Conservation (phyloP, 2,888 invertebrate genomes). For the Schrankia costaestrigalis region DNA sequence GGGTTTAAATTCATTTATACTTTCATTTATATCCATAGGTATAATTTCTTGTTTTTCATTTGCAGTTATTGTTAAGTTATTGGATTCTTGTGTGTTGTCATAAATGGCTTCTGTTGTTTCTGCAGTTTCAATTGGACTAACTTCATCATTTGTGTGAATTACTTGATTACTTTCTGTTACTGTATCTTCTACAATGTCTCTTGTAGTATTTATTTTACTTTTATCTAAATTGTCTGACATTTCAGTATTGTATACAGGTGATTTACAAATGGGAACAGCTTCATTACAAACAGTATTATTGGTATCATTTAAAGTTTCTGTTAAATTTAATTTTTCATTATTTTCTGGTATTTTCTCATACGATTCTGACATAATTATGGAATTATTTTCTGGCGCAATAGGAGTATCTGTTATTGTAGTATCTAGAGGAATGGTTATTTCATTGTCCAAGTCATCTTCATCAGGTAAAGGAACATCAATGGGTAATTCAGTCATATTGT, state of each 20-base stretch:
- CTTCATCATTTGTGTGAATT: neutral
- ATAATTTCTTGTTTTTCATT: too few species aligned
- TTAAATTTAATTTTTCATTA: conserved; percentile 1
- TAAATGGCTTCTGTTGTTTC: too few species aligned
- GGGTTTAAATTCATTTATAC: conserved; percentile 16
- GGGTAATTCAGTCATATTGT: conserved; percentile 28
- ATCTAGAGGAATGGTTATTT: conserved; percentile 8
- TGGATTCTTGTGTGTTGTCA: too few species aligned
- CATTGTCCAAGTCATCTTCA: conserved; percentile 48
- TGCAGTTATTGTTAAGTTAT: too few species aligned
- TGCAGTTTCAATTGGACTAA: conserved; percentile 1
- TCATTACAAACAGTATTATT: too few species aligned
- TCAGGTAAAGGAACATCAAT: conserved; percentile 49
- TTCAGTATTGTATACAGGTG: too few species aligned
- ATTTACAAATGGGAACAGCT: too few species aligned
- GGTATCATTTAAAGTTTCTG: too few species aligned
- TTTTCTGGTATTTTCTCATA: conserved; percentile 1
- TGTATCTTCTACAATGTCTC: neutral
- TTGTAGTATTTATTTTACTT: too few species aligned
- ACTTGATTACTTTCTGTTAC: conserved; percentile 1
- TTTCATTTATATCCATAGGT: conserved; percentile 27
- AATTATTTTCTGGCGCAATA: too few species aligned
- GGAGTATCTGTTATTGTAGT: neutral
- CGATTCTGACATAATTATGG: neutral
- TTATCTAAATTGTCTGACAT: too few species aligned